Conservation (phyloP, 2,797 vertebrate genomes). For the Lepilemur ruficaudatus region DNA sequence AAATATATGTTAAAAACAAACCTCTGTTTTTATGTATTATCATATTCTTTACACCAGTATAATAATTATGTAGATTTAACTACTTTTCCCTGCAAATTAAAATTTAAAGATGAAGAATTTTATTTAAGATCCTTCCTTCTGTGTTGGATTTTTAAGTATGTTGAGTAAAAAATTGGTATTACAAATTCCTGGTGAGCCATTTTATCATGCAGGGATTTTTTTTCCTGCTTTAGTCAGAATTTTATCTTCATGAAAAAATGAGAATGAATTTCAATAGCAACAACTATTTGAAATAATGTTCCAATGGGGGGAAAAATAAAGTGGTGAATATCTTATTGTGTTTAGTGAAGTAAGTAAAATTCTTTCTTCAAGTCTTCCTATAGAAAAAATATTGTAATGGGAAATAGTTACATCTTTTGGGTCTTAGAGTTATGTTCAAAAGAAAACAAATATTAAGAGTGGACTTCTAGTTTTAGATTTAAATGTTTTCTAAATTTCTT, state of each 20-base stretch:
- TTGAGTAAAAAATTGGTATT: background rate
- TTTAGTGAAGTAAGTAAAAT: background rate
- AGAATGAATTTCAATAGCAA: background rate
- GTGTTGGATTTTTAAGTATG: background rate
- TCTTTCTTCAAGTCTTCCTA: background rate
- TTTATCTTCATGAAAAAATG: background rate
- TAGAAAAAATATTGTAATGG: background rate
- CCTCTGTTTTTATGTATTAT: background rate
- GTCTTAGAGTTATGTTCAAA: background rate
- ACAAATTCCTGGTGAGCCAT: background rate
- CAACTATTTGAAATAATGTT: background rate
- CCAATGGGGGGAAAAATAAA: background rate
- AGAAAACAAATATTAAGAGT: background rate
- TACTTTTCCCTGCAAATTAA: background rate
- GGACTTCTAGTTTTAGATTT: background rate
- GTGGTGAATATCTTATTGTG: background rate
- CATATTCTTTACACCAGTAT: background rate
- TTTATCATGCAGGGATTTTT: background rate
- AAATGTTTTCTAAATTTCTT: background rate
- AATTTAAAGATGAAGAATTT: background rate
- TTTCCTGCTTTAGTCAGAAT: background rate
- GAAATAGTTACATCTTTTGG: background rate
- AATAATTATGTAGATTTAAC: background rate
- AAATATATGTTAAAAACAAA: background rate
- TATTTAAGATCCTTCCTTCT: background rate